These are phyloP conservation scores for Blastobasis lacticolella DNA, from an alignment of 2,888 invertebrate species.

Conservation along the genomic window DNA sequence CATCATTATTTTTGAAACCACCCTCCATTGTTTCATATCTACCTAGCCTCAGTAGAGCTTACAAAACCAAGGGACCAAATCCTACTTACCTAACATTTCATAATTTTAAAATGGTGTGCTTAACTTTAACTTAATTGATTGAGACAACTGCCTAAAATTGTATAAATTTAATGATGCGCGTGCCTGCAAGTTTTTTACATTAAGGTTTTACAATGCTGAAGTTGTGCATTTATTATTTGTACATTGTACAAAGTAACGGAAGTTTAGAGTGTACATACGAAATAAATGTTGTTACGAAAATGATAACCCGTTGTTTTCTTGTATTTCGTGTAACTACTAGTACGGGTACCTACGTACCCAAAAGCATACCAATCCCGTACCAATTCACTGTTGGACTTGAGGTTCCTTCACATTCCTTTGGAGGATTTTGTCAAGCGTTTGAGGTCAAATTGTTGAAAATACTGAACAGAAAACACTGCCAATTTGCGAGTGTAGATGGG, in stretches of 20 bases:
- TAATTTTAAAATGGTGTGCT: slow-evolving; percentile 35
- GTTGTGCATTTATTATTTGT: slow-evolving; percentile 74
- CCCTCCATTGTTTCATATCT: too few species aligned
- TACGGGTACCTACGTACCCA: too few species aligned
- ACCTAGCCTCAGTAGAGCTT: slow-evolving; percentile 1
- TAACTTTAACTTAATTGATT: slow-evolving; percentile 30
- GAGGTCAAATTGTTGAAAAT: too few species aligned
- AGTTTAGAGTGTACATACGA: slow-evolving; percentile 65
- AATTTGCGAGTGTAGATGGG: too few species aligned
- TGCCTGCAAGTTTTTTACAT: slow-evolving; percentile 40
- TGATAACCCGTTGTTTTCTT: neutral
- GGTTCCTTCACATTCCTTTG: too few species aligned
- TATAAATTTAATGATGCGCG: slow-evolving; percentile 22
- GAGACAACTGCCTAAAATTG: slow-evolving; percentile 18
- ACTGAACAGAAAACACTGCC: too few species aligned
- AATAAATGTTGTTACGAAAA: slow-evolving; percentile 67
- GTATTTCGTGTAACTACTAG: too few species aligned
- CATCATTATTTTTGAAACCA: too few species aligned
- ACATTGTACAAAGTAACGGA: slow-evolving; percentile 61
- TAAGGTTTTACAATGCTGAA: slow-evolving; percentile 66
- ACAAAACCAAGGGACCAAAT: slow-evolving; percentile 52
- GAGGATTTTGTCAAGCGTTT: too few species aligned
- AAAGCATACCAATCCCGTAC: too few species aligned
- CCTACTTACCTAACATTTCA: slow-evolving; percentile 22
- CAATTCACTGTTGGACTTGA: too few species aligned